Conservation (phyloP, 1,140 invertebrate species). For the Nasonia giraulti region DNA sequence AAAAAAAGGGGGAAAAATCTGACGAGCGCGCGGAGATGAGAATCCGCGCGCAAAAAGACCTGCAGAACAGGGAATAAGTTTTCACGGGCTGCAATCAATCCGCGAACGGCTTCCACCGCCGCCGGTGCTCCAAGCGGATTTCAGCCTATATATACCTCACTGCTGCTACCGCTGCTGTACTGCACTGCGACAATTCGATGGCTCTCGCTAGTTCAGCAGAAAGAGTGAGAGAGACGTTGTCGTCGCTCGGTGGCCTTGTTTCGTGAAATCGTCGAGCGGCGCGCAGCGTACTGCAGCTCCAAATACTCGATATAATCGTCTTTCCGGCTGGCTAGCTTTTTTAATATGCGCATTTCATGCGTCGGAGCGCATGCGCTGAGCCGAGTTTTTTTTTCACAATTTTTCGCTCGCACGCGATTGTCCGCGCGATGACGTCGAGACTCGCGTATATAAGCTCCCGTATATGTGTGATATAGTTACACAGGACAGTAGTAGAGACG, state of each 20-base stretch:
- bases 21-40: neutral
- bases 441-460: no score
- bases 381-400: no score
- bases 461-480: no score
- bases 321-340: neutral
- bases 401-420: no score
- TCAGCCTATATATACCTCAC: conserved; percentile 16
- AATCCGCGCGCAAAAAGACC: neutral
- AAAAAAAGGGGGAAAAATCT: neutral
- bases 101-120: neutral
- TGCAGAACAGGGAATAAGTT: neutral
- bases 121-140: neutral
- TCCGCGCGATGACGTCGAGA: no score
- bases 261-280: neutral
- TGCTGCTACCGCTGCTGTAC: conserved; percentile 42
- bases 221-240: conserved; percentile 29
- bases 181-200: conserved; percentile 58
- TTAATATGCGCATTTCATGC: neutral
- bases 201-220: conserved; percentile 37
- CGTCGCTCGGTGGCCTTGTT: neutral
- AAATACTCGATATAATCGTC: neutral
- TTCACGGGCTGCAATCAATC: conserved; percentile 25
- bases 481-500: neutral
- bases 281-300: no score
- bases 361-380: no score